Conservation (phyloP, 2,113 vertebrate genomes). For the Porphyrio hochstetteri region DNA sequence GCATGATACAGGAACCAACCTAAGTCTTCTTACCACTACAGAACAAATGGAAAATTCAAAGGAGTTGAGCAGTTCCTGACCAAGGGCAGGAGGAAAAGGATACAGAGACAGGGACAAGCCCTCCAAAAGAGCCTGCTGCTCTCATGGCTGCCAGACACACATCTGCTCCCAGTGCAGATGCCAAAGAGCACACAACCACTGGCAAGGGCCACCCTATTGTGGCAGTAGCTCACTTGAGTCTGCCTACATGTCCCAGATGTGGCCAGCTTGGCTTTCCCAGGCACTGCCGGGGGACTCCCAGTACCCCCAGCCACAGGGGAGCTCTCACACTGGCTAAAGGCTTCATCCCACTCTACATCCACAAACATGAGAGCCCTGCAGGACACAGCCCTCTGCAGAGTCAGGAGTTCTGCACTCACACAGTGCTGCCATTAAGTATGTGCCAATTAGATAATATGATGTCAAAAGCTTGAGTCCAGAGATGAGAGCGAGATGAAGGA, state of each 20-base stretch:
- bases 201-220: not conserved
- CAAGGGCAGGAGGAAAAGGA: not conserved
- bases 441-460: conserved; percentile 23
- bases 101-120: not conserved
- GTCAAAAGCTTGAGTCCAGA: conserved; percentile 38
- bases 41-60: not conserved
- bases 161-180: not conserved
- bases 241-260: fast-evolving
- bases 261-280: not conserved
- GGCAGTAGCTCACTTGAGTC: not conserved
- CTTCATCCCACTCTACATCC: fast-evolving
- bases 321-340: not conserved
- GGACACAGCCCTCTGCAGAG: not conserved
- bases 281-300: not conserved
- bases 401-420: not conserved
- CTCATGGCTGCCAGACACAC: not conserved
- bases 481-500: conserved; percentile 10
- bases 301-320: fast-evolving
- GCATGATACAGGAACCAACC: not conserved
- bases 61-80: not conserved
- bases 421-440: not conserved
- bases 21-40: not conserved
- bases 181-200: not conserved
- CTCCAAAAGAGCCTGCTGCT: not conserved
- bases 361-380: not conserved